Base-by-base conservation (phyloP, 2,797 vertebrate species). In the Acanthopagrus latus region DNA sequence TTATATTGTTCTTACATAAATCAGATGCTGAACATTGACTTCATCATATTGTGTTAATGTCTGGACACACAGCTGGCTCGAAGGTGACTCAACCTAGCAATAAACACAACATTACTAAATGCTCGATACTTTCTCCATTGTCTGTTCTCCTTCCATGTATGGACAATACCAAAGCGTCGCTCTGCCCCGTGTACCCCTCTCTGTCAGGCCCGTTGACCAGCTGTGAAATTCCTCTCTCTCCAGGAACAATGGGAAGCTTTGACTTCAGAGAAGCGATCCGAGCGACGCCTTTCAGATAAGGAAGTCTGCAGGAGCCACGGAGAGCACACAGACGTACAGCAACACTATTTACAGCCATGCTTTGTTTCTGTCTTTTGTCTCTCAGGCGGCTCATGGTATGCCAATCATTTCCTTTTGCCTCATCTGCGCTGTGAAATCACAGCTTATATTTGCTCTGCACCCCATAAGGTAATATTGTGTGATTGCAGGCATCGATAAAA, bases 241-340 rank as follows among this genome's bases (percentile, higher is more conserved):
- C 78, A 88, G 81, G 86, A 93, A 94, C 92, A 93, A 93, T 92
- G 87, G 80, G 90, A 90, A 91, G 86, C 85, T 25, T 62, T 70
- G 78, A 88, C 90, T 92, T 92, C 90, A 91, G 85, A 92, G 83
- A 78, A 73, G 41, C 46, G 13, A 78, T 80, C 63, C 51, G n/a
- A 86, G 62, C 58, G 86, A 91, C 90, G 86, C 75, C 80, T 86
- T 74, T 80, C 70, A 74, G 91, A 94, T 93, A 91, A 91, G 92
- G 91, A 93, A 94, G 90, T 86, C 20, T 75, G 83, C 88, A 83
- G 90, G 91, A 93, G 90, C 90, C 86, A 74, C 23, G 2, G 73
- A 64, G 72, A 80, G 78, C 81, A 20, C 55, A 48, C 86, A 89
- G 89, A 87, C 86, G 17, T 65, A 71, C 70, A 46, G 74, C 80